Base-by-base conservation (phyloP, 2,797 vertebrate genomes). In the Rhinogobio ventralis region DNA sequence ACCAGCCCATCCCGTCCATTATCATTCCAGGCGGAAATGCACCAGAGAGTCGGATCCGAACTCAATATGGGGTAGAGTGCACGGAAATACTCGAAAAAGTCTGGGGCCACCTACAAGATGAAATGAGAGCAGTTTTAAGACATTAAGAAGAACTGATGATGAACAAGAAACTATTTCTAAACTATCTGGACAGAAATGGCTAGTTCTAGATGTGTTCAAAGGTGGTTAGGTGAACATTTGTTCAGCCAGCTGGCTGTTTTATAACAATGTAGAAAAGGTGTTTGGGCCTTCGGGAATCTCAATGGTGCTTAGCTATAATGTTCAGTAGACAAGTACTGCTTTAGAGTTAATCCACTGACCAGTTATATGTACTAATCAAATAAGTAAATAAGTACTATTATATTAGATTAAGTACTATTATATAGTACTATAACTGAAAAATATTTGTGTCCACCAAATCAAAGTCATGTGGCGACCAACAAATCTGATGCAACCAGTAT, bases 11-110 rank as follows among this genome's bases (percentile, higher is more conserved):
- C 97, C 15, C 96, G 94, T 42, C 98, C 98, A 0, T 99, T 99
- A 68, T 99, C 98, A 0, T 99, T 97, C 98, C 98, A 99, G 0
- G 98, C 98, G 0, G 98, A 99, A 19, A 96, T 91, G 11, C 98
- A 99, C 98, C 97, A 99, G 0, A 99, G 91, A 0, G 89, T 95
- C 0, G 92, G 94, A 25, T 99, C 98, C 0, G 87, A 25, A 0
- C 36, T 83, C 14, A 99, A 88, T 57, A 99, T 89, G 0, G 96
- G 96, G 51, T 97, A 92, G 0, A 96, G 92, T 0, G 97, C 97
- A 9, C 95, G 95, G 92, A 99, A 99, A n/a, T 99, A 99, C 91
- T 99, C 97, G 0, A 97, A 99, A 57, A 99, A 99, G 89, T 99
- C 98, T 0, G 97, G 95, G 0, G 98, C 97, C 57, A 99, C 96